Evolutionary conservation across 2,797 vertebrate species (phyloP).

Genomic region (Carapus acus): DNA sequence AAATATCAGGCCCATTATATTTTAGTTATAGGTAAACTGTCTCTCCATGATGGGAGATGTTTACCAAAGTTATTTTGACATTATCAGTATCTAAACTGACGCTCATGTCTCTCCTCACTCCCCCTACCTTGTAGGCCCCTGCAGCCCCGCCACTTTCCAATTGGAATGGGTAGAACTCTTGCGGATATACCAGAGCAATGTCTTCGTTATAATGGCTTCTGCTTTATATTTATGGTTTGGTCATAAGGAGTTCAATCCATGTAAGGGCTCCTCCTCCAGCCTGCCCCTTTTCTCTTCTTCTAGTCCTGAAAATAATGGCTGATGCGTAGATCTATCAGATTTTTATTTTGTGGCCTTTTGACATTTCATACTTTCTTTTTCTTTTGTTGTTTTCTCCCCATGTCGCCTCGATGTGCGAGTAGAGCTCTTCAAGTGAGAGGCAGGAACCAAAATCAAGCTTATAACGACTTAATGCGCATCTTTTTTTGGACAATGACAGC

Average conservation of each 20-base stretch:
- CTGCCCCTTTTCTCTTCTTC: not conserved
- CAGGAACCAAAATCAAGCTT: no score
- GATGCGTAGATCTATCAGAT: not conserved
- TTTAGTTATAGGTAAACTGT: not conserved
- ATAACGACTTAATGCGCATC: not conserved
- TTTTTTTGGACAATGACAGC: not conserved
- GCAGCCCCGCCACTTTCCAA: not conserved
- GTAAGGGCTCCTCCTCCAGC: not conserved
- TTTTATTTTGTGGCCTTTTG: not conserved
- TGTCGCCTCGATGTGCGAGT: not conserved
- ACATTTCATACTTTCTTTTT: not conserved
- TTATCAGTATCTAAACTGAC: not conserved
- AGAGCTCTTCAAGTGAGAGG: not conserved
- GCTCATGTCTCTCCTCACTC: not conserved
- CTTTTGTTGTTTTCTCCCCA: not conserved
- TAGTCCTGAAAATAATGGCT: no score
- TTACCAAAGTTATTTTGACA: constrained; percentile 7
- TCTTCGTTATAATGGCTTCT: not conserved
- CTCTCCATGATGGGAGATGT: not conserved
- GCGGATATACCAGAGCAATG: not conserved
- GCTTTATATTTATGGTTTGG: not conserved
- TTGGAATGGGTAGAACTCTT: not conserved
- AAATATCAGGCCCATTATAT: not conserved
- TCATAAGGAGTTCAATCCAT: not conserved
- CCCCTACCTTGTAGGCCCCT: no score